Evolutionary conservation across 2,113 vertebrate species (phyloP), one percentile per base, ranked within the genome.

Genomic region (Barbus barbus): DNA sequence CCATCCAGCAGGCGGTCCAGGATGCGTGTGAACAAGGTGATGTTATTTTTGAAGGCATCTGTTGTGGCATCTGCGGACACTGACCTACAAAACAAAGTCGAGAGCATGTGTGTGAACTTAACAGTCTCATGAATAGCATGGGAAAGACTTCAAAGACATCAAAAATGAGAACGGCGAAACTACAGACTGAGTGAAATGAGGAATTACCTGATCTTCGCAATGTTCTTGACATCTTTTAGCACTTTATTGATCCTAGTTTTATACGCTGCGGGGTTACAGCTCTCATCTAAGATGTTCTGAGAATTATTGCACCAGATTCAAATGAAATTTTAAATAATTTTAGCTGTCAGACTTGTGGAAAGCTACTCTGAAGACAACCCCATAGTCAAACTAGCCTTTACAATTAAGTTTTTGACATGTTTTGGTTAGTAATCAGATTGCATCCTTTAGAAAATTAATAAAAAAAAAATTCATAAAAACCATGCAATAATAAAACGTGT

Each of bases 1-100:
- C 97, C 97, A 91, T 99, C 98, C 92, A 99, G 94, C 80, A 99
- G 96, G 92, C 97, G 95, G 95, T 99, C 98, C 91, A 99, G 95
- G 94, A 99, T 99, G 90, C 96, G 96, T 71, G 98, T 99, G 90
- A 99, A 99, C 92, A 98, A 95, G 89, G 98, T 99, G 91, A 99
- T 99, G 94, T 99, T 99, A 94, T 97, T 97, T 94, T 97, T 97
- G 90, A 97, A 96, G 93, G 97, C 96, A 78, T 98, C 96, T 92
- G 97, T 96, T 90, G 95, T 87, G 86, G 93, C 90, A 91, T 97
- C 96, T 89, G 95, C 97, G 87, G 94, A 94, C 87, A 95, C 96
- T 90, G 94, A 96, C 95, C 98, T 99, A 93, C 88, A 71, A 8
- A 12, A 38, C 12, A 83, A 51, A 81, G 18, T 63, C 11, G 76